Percentiles rank a stretch among this genome's conserved stretches.
phyloP scores from a whole-genome alignment of 2,888 invertebrate genomes.

The Philopedon plagiatum region DNA sequence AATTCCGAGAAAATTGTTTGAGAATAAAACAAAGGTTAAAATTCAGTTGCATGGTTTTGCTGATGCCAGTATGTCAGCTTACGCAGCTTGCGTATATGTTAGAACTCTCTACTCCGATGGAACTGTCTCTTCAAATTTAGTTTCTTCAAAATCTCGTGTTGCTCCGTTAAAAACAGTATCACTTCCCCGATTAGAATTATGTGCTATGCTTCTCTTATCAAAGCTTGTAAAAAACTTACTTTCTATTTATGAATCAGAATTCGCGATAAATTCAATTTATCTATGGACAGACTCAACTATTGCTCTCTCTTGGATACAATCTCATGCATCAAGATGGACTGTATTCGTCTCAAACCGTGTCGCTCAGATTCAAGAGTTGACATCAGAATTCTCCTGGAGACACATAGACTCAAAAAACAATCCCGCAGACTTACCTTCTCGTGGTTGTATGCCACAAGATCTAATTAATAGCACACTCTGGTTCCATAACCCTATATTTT shows the following conservation, averaged over 20 bases:
- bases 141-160: conserved; percentile 33
- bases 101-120: conserved; percentile 16
- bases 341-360: conserved; percentile 41
- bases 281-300: conserved; percentile 49
- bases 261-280: conserved; percentile 21
- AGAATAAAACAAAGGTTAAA: not conserved
- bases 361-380: conserved; percentile 32
- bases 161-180: conserved; percentile 25
- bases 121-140: conserved; percentile 30
- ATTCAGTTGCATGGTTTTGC: conserved; percentile 43
- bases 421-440: conserved; percentile 26
- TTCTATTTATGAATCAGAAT: conserved; percentile 5
- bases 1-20: conserved; percentile 38
- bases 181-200: conserved; percentile 41
- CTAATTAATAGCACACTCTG: too few species aligned
- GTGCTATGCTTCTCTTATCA: conserved; percentile 35
- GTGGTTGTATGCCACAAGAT: not conserved
- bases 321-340: conserved; percentile 35
- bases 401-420: conserved; percentile 23
- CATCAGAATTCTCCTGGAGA: conserved; percentile 29
- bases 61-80: too few species aligned
- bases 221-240: conserved; percentile 24
- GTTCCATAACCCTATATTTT: too few species aligned
- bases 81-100: conserved; percentile 36
- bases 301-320: conserved; percentile 40